Evolutionary conservation across 1,140 invertebrate species (phyloP), one percentile per base, ranked within the genome.

Genomic region (Oedothorax gibbosus): DNA sequence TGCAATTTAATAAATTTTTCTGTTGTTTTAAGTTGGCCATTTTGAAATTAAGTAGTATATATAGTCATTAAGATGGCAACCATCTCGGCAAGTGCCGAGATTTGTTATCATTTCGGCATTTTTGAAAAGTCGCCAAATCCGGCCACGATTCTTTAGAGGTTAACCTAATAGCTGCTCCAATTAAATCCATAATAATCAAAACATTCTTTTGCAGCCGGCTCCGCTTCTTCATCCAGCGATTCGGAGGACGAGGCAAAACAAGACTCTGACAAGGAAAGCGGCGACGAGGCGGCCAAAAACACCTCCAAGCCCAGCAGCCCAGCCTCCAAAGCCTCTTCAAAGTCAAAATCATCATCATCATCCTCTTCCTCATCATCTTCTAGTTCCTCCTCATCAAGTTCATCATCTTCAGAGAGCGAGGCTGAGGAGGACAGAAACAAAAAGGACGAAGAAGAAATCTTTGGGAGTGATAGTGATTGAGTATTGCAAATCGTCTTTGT

Each of bases 361-460:
- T 71, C 54, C 80, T 86, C 62, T 15, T 85, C 85, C 20, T 87
- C 86, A 0, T 87, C 86, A 0, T 54, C 56, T 7, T 78, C 83
- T 10, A 64, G 72, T 0, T 79, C 85, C 4, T 87, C 86, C 7
- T 86, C 85, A 0, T 86, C 84, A 18, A 77, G 78, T 9, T 86
- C 84, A n/a, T 86, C 78, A 10, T 86, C 78, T 56, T 88, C 86
- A 21, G 88, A 87, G 86, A 87, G 86, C 8, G 85, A 83, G 50
- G 87, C 87, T 14, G 87, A 66, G 3, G 88, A 88, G 12, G 78
- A 79, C 50, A 65, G 87, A 65, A 86, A 87, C 49, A 89, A 89
- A 86, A 90, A 90, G 85, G 90, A 91, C 73, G 90, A 90, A 68
- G 90, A 89, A 77, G 90, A 91, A 80, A 91, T 91, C 82, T 91